phyloP scores from a whole-genome alignment of 1,140 invertebrate species.

The Cyclargus thomasi region DNA sequence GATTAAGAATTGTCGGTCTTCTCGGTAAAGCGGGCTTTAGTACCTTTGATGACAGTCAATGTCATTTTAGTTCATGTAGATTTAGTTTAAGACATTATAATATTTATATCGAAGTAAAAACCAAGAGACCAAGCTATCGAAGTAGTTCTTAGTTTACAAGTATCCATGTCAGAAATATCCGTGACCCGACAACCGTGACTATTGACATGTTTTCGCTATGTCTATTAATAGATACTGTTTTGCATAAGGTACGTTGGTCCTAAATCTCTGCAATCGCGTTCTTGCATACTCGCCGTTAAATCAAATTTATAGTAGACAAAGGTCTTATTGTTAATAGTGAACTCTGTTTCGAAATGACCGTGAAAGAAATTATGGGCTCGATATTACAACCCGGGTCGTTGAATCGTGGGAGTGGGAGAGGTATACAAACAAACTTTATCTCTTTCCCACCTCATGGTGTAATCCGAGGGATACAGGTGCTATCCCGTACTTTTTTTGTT shows the following conservation, averaged over 20 bases:
- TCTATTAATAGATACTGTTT: constrained; percentile 11
- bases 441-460: constrained; percentile 31
- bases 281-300: not conserved
- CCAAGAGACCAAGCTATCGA: not conserved
- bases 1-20: no score
- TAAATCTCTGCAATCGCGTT: not conserved
- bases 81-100: no score
- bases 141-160: not conserved
- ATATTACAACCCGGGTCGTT: constrained; percentile 54
- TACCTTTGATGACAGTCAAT: no score
- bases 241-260: not conserved
- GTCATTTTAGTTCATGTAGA: no score
- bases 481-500: not conserved
- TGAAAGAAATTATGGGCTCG: constrained; percentile 15
- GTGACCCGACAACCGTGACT: constrained; percentile 1
- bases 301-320: not conserved
- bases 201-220: not conserved
- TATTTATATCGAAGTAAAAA: no score
- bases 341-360: constrained; percentile 19
- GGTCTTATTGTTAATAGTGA: constrained; percentile 9
- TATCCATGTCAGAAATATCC: not conserved
- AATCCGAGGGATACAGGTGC: not conserved
- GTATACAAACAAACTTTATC: constrained; percentile 51
- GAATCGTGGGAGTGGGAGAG: constrained; percentile 41
- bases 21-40: no score